phyloP scores from a whole-genome alignment of 2,113 vertebrate genomes.

The Lepus americanus region DNA sequence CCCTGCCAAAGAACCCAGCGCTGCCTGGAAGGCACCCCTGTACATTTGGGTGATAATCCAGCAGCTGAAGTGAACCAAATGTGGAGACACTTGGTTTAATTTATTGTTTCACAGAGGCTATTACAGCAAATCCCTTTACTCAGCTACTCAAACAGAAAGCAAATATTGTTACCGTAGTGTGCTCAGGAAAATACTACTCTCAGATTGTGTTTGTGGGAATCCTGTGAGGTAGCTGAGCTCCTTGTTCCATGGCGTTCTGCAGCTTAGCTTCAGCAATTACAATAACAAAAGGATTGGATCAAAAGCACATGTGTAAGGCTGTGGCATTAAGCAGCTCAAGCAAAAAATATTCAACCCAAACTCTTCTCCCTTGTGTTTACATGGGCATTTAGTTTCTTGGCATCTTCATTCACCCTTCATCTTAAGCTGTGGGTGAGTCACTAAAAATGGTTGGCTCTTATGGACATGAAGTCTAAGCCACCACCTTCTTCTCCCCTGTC shows the following conservation, averaged over 20 bases:
- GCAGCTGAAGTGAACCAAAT: constrained; percentile 46
- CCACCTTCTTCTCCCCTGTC: background rate
- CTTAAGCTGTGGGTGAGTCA: constrained; percentile 58
- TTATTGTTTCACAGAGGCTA: constrained; percentile 67
- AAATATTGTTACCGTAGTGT: background rate
- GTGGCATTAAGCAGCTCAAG: constrained; percentile 41
- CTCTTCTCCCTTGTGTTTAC: background rate
- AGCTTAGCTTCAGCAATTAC: constrained; percentile 70
- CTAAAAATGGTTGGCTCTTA: background rate
- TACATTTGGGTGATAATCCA: constrained; percentile 66
- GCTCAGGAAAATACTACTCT: constrained; percentile 61
- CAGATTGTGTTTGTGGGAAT: constrained; percentile 64
- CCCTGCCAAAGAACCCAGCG: constrained; percentile 50
- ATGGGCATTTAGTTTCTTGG: background rate
- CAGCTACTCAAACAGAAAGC: constrained; percentile 47
- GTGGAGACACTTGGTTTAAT: constrained; percentile 71
- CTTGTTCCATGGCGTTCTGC: background rate
- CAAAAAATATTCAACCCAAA: background rate
- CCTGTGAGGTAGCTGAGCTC: constrained; percentile 45
- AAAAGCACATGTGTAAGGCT: constrained; percentile 33
- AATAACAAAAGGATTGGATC: constrained; percentile 22
- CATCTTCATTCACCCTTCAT: background rate
- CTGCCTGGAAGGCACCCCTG: constrained; percentile 54
- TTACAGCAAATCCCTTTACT: constrained; percentile 69
- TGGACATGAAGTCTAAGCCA: background rate